A percentile compares a stretch with the other conserved stretches of the same genome.
phyloP scores from a whole-genome alignment of 2,797 vertebrate species.

The Cyclura pinguis region DNA sequence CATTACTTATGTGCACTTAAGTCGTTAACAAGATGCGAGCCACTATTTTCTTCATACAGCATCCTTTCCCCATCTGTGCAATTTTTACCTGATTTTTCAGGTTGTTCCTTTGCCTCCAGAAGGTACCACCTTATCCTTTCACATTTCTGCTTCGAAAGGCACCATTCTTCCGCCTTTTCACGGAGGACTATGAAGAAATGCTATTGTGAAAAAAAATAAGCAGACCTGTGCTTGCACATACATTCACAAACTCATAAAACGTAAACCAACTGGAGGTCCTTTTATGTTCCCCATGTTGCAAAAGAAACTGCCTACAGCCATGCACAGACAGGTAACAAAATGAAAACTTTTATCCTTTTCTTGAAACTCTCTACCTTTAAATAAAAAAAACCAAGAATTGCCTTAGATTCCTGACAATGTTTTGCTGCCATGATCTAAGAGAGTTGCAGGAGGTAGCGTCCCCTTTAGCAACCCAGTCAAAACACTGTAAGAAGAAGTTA shows the following conservation, averaged over 20 bases:
- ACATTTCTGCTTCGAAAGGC: background rate
- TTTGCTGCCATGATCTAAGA: constrained; percentile 4
- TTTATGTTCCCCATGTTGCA: background rate
- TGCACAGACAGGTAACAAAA: background rate
- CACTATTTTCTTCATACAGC: background rate
- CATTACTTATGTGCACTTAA: background rate
- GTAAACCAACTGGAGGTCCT: background rate
- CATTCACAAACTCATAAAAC: background rate
- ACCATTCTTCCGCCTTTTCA: background rate
- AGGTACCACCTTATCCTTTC: background rate
- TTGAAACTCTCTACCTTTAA: constrained; percentile 2
- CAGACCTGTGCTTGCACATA: background rate
- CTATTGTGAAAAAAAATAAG: background rate
- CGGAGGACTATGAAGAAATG: no score
- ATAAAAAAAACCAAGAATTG: background rate
- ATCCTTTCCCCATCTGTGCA: background rate
- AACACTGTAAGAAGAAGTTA: background rate
- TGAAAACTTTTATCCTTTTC: background rate
- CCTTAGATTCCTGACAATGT: background rate
- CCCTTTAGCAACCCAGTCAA: background rate
- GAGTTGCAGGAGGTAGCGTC: fast-evolving
- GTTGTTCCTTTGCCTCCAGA: background rate
- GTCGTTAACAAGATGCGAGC: no score
- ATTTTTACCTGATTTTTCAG: background rate
- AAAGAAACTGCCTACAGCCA: background rate